A percentile compares a stretch with the other conserved stretches of the same genome.
phyloP scores from a whole-genome alignment of 2,797 vertebrate genomes.

The Erethizon dorsatum region DNA sequence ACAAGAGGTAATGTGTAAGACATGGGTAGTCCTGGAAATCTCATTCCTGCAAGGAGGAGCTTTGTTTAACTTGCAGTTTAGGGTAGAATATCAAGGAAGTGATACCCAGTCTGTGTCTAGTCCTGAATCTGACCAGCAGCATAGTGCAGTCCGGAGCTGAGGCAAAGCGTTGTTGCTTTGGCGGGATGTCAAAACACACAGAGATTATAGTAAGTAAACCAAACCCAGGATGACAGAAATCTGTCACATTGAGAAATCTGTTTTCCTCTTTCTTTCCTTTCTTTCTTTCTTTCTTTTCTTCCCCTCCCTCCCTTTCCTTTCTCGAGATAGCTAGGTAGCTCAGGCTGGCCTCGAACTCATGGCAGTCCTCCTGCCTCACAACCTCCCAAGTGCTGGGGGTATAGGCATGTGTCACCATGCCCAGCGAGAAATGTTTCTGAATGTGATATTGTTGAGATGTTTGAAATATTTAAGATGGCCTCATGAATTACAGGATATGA shows the following conservation, averaged over 20 bases:
- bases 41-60: not conserved
- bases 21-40: not conserved
- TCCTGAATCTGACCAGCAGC: not conserved
- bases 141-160: not conserved
- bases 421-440: not conserved
- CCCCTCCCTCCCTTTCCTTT: too few species aligned
- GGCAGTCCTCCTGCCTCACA: not conserved
- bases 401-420: not conserved
- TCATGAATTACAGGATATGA: slow-evolving; percentile 1
- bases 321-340: not conserved
- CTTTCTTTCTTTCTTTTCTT: not conserved
- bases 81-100: not conserved
- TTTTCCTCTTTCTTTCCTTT: not conserved
- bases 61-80: not conserved
- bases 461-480: slow-evolving; percentile 30
- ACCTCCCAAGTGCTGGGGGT: not conserved
- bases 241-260: not conserved
- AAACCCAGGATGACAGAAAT: not conserved
- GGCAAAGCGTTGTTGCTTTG: not conserved
- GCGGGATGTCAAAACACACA: not conserved
- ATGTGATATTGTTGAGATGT: slow-evolving; percentile 19
- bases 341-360: not conserved
- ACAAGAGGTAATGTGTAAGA: not conserved
- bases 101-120: not conserved
- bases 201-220: not conserved